Conservation (phyloP, 2,113 vertebrate genomes). For the Circaetus gallicus region DNA sequence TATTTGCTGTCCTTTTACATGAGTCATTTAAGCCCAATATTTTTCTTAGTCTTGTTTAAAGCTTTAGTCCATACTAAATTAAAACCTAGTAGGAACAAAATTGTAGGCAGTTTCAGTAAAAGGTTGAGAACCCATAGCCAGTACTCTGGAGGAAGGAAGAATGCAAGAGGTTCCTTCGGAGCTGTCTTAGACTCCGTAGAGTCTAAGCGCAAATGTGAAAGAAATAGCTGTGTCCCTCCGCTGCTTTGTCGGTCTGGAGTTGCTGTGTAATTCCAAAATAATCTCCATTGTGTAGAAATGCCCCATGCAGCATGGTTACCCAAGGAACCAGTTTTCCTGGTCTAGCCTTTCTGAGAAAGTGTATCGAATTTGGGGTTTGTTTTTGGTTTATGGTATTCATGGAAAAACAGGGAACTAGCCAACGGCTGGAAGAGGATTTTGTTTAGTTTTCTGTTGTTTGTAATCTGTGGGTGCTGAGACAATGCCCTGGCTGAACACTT, state of each 20-base stretch:
- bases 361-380: not conserved
- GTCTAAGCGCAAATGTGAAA: fast-evolving
- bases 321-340: not conserved
- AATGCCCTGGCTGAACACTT: not conserved
- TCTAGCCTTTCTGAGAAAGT: not conserved
- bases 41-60: not conserved
- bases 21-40: not conserved
- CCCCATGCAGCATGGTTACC: not conserved
- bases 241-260: not conserved
- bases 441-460: not conserved
- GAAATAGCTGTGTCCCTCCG: not conserved
- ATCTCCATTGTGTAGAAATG: not conserved
- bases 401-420: not conserved
- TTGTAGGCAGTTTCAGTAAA: not conserved
- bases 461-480: not conserved
- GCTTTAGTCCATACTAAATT: not conserved
- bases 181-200: not conserved
- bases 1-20: not conserved
- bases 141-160: not conserved
- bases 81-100: not conserved
- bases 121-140: not conserved
- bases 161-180: not conserved
- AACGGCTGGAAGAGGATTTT: not conserved
- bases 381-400: not conserved
- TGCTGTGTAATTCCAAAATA: not conserved